Evolutionary conservation across 2,888 invertebrate species (phyloP).

Genomic region (Crossocerus cetratus): DNA sequence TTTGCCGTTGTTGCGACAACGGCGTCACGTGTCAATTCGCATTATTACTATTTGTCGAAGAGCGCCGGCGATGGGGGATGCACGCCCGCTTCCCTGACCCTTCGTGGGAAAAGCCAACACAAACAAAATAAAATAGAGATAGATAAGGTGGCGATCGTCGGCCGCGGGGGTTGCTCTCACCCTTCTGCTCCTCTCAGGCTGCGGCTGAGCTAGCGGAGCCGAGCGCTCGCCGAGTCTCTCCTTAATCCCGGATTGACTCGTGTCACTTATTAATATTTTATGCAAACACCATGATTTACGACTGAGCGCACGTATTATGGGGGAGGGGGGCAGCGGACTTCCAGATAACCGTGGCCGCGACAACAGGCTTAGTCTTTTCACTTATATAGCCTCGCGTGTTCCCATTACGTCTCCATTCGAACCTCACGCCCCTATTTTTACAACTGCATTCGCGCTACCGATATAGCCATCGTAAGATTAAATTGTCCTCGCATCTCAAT

Average conservation of each 20-base stretch:
- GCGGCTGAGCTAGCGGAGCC: slow-evolving; percentile 7
- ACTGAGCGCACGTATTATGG: slow-evolving; percentile 59
- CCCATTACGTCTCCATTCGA: slow-evolving; percentile 55
- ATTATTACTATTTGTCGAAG: slow-evolving; percentile 76
- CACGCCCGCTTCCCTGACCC: slow-evolving; percentile 43
- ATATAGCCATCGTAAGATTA: slow-evolving; percentile 49
- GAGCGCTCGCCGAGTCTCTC: slow-evolving; percentile 39
- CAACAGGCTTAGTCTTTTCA: slow-evolving; percentile 53
- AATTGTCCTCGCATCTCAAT: too few relatives aligned
- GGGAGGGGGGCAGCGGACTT: slow-evolving; percentile 36
- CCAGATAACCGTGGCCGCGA: slow-evolving; percentile 64
- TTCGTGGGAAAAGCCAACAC: slow-evolving; percentile 75
- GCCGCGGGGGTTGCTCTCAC: slow-evolving; percentile 18
- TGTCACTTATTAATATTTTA: slow-evolving; percentile 77
- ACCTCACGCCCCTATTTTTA: slow-evolving; percentile 16
- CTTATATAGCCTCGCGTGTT: slow-evolving; percentile 52
- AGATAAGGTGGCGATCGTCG: slow-evolving; percentile 70
- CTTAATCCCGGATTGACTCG: slow-evolving; percentile 77
- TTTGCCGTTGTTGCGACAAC: slow-evolving; percentile 71
- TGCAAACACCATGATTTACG: slow-evolving; percentile 76
- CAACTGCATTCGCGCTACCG: slow-evolving; percentile 26
- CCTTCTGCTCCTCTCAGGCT: slow-evolving; percentile 10
- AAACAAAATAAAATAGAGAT: slow-evolving; percentile 76
- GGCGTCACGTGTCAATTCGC: slow-evolving; percentile 75
- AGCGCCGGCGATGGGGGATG: slow-evolving; percentile 54